Evolutionary conservation across 2,797 vertebrate genomes (phyloP), one percentile per base, ranked within the genome.

Genomic region (Tolypeutes matacus): DNA sequence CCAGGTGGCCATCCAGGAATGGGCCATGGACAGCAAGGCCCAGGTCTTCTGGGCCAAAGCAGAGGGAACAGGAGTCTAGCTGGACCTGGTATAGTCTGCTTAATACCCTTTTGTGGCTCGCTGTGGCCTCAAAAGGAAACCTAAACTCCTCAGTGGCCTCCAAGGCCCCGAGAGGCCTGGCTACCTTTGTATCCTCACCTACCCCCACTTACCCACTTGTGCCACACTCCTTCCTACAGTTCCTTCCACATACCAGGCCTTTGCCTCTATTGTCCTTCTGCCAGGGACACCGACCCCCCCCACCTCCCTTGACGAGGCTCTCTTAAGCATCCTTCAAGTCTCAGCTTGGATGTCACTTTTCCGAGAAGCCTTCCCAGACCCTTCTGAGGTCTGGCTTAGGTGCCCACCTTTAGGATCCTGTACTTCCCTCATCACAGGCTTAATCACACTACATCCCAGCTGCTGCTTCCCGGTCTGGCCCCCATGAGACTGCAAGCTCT

Each of bases 401-500:
- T 12, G 46, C 81, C 70, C 65, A 25, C 39, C 39, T 67, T 49
- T 53, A 46, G 49, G 56, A 51, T 39, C n/a, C 36, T n/a, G 14
- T 20, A 17, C 51, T 29, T 31, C 56, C 17, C 2, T n/a, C 12
- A 8, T 6, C 62, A 18, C 18, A 46, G 23, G 53, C 29, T 51
- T 36, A 25, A 34, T 18, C 0, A 0, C 11, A 1, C 4, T 20
- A 7, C 0, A 3, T 21, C 36, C 7, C 18, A 25, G 89, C 39
- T 6, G 60, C 70, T 29, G 36, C 42, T 56, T 64, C 46, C 86
- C 17, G 36, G 49, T 73, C 84, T 13, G 49, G 39, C 56, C 56
- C 64, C 39, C 21, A 1, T 56, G 34, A 36, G 29, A 18, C 92
- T 29, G 11, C 12, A 0, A 34, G 64, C 64, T n/a, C 60, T 15